Conservation (phyloP, 2,888 invertebrate species). For the Habroteleia sp. region DNA sequence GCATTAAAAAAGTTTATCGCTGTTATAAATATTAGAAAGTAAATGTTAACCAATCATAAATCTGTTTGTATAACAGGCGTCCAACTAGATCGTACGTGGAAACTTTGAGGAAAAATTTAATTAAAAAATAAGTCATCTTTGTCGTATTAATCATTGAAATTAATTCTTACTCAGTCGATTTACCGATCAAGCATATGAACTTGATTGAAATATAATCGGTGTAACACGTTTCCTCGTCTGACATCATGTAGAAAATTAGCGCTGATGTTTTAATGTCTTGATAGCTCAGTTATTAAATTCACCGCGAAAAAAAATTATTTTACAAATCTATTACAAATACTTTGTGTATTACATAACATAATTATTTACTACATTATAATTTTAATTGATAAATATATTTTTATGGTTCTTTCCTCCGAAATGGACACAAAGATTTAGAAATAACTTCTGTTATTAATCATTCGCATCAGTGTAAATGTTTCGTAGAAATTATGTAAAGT, state of each 20-base stretch:
- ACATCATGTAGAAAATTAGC: conserved; percentile 41
- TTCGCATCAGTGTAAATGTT: background rate
- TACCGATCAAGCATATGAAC: conserved; percentile 22
- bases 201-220: conserved; percentile 46
- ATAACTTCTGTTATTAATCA: no score
- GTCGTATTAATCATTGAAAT: conserved; percentile 36
- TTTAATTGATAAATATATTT: no score
- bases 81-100: background rate
- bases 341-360: no score
- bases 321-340: background rate
- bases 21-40: conserved; percentile 22
- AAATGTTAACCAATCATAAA: conserved; percentile 30
- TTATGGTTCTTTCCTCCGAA: no score
- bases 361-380: no score
- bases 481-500: no score
- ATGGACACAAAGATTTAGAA: no score
- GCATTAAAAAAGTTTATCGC: conserved; percentile 17
- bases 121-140: conserved; percentile 28
- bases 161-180: conserved; percentile 19
- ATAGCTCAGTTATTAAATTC: conserved; percentile 32
- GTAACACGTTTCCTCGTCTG: conserved; percentile 25
- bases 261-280: conserved; percentile 16
- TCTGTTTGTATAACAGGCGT: conserved; percentile 11
- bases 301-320: conserved; percentile 19
- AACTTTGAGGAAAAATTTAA: conserved; percentile 9